A percentile compares a stretch with the other conserved stretches of the same genome.
Conservation (phyloP, 2,888 invertebrate species). For the Megastigmus dorsalis region DNA sequence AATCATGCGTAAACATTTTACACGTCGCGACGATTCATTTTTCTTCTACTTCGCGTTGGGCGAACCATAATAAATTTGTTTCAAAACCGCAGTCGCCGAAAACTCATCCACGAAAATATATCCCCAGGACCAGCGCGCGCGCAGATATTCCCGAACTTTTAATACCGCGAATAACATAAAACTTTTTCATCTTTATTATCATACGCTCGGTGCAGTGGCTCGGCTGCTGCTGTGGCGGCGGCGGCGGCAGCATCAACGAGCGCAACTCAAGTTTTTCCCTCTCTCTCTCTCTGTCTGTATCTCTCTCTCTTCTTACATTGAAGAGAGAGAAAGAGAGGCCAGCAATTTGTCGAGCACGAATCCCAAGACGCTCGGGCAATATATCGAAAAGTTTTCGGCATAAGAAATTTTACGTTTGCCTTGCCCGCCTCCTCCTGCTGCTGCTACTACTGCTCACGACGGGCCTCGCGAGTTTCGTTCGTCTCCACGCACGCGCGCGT, state of each 20-base stretch:
- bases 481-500: too few species aligned
- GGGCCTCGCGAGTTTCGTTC: background rate
- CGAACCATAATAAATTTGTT: too few species aligned
- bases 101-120: background rate
- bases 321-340: background rate
- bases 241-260: conserved; percentile 11
- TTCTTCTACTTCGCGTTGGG: too few species aligned
- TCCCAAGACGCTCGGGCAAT: conserved; percentile 32
- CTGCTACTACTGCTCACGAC: too few species aligned
- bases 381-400: conserved; percentile 54
- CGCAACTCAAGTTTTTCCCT: background rate
- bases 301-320: too few species aligned
- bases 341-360: conserved; percentile 50
- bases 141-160: conserved; percentile 31
- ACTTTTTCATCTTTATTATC: conserved; percentile 47
- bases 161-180: conserved; percentile 38
- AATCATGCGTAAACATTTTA: too few species aligned
- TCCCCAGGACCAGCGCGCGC: too few species aligned
- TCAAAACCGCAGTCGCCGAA: background rate
- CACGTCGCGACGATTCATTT: too few species aligned
- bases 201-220: background rate
- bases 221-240: too few species aligned
- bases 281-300: too few species aligned
- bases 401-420: conserved; percentile 49
- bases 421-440: too few species aligned